Conservation (phyloP, 2,888 invertebrate species). For the Sepioteuthis lessoniana region DNA sequence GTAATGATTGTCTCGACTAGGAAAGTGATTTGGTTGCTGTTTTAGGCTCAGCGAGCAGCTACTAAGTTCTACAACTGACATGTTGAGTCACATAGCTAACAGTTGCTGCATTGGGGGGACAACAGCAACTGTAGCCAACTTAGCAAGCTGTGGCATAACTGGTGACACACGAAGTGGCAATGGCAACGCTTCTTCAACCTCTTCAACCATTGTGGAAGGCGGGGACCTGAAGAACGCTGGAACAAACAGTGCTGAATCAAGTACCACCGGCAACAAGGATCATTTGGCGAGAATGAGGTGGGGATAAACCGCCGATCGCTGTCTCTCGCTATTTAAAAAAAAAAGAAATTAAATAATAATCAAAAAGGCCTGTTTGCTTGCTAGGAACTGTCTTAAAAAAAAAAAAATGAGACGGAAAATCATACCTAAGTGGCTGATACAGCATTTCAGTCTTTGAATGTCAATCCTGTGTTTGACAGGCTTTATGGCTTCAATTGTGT, state of each 20-base stretch:
- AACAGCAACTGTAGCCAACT: constrained; percentile 38
- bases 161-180: constrained; percentile 40
- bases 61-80: constrained; percentile 43
- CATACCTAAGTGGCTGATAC: background rate
- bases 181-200: background rate
- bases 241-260: background rate
- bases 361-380: constrained; percentile 42
- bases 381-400: background rate
- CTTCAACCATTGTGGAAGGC: background rate
- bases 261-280: constrained; percentile 24
- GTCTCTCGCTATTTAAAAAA: background rate
- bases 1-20: background rate
- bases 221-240: constrained; percentile 37
- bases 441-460: background rate
- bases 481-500: constrained; percentile 16
- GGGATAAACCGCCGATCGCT: background rate
- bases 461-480: background rate
- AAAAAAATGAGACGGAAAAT: background rate
- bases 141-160: constrained; percentile 46
- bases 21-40: constrained; percentile 42
- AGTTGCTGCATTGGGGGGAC: constrained; percentile 49
- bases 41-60: constrained; percentile 47
- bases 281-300: constrained; percentile 41
- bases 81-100: constrained; percentile 47
- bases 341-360: too few relatives aligned